Conservation (phyloP, 2,888 invertebrate genomes). For the Calephelis perditalis region DNA sequence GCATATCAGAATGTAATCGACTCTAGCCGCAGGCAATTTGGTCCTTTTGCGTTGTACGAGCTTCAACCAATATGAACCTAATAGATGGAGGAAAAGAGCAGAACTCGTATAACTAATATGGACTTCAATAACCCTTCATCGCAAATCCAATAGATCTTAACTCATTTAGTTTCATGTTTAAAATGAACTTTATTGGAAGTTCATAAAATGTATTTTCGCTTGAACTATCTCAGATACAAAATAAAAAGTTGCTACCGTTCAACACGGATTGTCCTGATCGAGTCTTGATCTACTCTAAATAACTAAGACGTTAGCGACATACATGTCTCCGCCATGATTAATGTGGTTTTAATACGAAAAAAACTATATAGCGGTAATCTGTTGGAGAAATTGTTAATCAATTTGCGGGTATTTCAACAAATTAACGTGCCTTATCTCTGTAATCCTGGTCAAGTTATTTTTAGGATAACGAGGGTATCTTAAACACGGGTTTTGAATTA, state of each 20-base stretch:
- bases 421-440: constrained; percentile 7
- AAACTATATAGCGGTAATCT: no score
- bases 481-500: constrained; percentile 7
- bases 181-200: constrained; percentile 34
- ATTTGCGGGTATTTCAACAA: neutral
- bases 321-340: constrained; percentile 10
- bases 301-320: constrained; percentile 15
- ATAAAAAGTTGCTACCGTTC: constrained; percentile 49
- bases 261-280: constrained; percentile 33
- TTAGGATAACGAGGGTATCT: neutral
- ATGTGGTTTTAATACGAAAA: neutral
- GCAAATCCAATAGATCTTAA: constrained; percentile 21
- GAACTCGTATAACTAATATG: constrained; percentile 33
- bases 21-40: constrained; percentile 38
- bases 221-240: constrained; percentile 14
- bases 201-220: constrained; percentile 13
- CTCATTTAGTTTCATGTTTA: constrained; percentile 23
- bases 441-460: constrained; percentile 7
- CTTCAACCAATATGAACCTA: constrained; percentile 46
- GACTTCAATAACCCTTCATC: constrained; percentile 14
- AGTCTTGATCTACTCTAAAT: constrained; percentile 35
- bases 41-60: constrained; percentile 28
- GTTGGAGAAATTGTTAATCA: no score
- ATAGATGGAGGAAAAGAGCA: constrained; percentile 28
- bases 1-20: constrained; percentile 55